phyloP scores from a whole-genome alignment of 1,140 invertebrate species.

The Agraylea sexmaculata region DNA sequence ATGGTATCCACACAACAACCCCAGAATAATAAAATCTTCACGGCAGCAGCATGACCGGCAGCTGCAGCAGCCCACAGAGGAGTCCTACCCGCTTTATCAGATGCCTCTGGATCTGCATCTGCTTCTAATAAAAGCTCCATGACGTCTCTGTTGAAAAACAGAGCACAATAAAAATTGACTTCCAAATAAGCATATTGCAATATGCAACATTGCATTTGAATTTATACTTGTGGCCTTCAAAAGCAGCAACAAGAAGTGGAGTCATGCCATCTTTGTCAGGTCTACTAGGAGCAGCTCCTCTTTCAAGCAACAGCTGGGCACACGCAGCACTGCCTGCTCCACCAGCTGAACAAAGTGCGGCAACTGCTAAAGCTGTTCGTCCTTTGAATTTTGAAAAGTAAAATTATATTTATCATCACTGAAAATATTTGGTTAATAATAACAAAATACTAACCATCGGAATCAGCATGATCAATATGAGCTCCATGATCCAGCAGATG shows the following conservation, averaged over 20 bases:
- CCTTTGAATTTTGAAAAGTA: conserved; percentile 21
- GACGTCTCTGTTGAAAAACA: conserved; percentile 27
- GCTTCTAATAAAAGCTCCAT: conserved; percentile 35
- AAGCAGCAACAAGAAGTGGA: conserved; percentile 83
- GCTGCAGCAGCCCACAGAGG: conserved; percentile 37
- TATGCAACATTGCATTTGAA: background rate
- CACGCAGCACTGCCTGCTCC: conserved; percentile 58
- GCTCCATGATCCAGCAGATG: conserved; percentile 75
- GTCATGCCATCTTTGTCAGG: conserved; percentile 89
- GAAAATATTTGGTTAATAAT: conserved; percentile 1
- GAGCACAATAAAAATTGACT: background rate
- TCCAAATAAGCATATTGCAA: background rate
- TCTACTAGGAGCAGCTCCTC: conserved; percentile 77
- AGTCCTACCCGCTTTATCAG: conserved; percentile 29
- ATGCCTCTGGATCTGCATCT: conserved; percentile 33
- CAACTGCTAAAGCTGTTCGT: conserved; percentile 82
- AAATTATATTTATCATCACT: background rate
- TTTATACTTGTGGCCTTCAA: conserved; percentile 73
- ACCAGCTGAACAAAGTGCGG: conserved; percentile 80
- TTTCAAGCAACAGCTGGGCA: conserved; percentile 52
- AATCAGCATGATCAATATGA: conserved; percentile 76
- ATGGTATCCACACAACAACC: conserved; percentile 37
- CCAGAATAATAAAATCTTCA: conserved; percentile 35
- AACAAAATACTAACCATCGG: conserved; percentile 50
- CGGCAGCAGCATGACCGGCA: conserved; percentile 30